A percentile compares a stretch with the other conserved stretches of the same genome.
phyloP scores from a whole-genome alignment of 2,113 vertebrate species.

The Cebidichthys violaceus region DNA sequence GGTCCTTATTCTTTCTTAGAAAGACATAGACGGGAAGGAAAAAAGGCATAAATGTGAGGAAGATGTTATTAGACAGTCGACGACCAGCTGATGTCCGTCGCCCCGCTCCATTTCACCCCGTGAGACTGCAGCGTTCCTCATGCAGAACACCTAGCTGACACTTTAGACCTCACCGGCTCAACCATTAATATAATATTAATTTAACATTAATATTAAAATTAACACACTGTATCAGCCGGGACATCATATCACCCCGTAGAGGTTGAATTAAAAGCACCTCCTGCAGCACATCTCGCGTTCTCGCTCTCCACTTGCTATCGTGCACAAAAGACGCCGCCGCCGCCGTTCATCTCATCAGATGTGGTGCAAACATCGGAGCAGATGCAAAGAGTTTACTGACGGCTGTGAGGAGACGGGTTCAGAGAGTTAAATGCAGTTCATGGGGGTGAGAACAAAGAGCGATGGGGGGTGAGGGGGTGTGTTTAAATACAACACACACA shows the following conservation, averaged over 20 bases:
- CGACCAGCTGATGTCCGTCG: slow-evolving; percentile 34
- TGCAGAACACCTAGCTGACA: slow-evolving; percentile 45
- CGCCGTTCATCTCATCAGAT: slow-evolving; percentile 23
- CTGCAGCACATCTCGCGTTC: slow-evolving; percentile 22
- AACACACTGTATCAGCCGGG: slow-evolving; percentile 30
- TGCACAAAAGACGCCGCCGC: background rate
- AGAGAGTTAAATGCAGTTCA: slow-evolving; percentile 36
- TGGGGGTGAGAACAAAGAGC: slow-evolving; percentile 20
- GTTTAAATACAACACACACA: slow-evolving; percentile 18
- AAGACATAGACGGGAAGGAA: background rate
- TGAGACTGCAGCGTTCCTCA: slow-evolving; percentile 49
- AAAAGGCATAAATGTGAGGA: slow-evolving; percentile 32
- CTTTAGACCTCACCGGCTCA: slow-evolving; percentile 36
- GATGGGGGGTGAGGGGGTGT: background rate
- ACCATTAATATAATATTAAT: slow-evolving; percentile 52
- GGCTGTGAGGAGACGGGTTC: slow-evolving; percentile 18
- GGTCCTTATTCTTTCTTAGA: slow-evolving; percentile 23
- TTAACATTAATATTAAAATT: slow-evolving; percentile 57
- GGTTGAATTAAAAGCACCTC: slow-evolving; percentile 28
- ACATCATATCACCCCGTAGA: slow-evolving; percentile 21
- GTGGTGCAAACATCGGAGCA: slow-evolving; percentile 30
- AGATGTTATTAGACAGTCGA: slow-evolving; percentile 37
- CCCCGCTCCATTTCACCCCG: slow-evolving; percentile 41
- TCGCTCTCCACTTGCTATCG: background rate
- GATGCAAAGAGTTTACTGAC: slow-evolving; percentile 21